Evolutionary conservation across 2,797 vertebrate species (phyloP).

Genomic region (Lagocephalus sceleratus): DNA sequence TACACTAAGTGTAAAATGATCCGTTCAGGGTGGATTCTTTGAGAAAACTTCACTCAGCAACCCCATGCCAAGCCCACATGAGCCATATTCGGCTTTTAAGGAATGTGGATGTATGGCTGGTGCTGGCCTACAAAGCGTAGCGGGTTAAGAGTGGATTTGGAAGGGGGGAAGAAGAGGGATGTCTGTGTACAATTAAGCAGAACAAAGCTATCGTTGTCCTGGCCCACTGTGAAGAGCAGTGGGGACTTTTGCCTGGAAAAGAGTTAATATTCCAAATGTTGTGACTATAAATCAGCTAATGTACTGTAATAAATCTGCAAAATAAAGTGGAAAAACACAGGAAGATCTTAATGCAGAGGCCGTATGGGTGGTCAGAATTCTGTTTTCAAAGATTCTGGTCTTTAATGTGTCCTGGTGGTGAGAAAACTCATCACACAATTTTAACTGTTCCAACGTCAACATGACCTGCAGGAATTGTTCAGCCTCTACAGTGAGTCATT

Average conservation of each 20-base stretch:
- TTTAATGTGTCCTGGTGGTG: conserved; percentile 44
- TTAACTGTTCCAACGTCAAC: conserved; percentile 59
- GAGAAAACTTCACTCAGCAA: conserved; percentile 68
- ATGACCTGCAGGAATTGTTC: conserved; percentile 52
- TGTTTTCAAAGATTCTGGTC: conserved; percentile 22
- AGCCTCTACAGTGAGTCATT: conserved; percentile 26
- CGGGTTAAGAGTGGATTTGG: conserved; percentile 55
- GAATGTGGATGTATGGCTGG: conserved; percentile 63
- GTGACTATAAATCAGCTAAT: too few species aligned
- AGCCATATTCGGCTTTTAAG: conserved; percentile 61
- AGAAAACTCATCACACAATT: conserved; percentile 30
- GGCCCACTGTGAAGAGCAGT: conserved; percentile 39
- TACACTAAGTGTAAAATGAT: conserved; percentile 59
- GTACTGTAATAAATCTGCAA: too few species aligned
- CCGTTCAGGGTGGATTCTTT: conserved; percentile 60
- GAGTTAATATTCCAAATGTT: conserved; percentile 29
- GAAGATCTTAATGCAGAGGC: conserved; percentile 10
- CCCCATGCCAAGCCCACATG: conserved; percentile 64
- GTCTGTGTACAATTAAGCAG: conserved; percentile 70
- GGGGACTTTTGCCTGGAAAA: conserved; percentile 47
- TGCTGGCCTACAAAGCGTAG: conserved; percentile 47
- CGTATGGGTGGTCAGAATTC: conserved; percentile 58
- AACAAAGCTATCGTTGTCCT: conserved; percentile 75
- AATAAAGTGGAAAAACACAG: conserved; percentile 12
- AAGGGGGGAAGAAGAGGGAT: conserved; percentile 60